Percentiles rank a stretch among this genome's conserved stretches.
These are phyloP conservation scores for Thermophis baileyi DNA, from an alignment of 2,113 vertebrate genomes.

Conservation along the genomic window DNA sequence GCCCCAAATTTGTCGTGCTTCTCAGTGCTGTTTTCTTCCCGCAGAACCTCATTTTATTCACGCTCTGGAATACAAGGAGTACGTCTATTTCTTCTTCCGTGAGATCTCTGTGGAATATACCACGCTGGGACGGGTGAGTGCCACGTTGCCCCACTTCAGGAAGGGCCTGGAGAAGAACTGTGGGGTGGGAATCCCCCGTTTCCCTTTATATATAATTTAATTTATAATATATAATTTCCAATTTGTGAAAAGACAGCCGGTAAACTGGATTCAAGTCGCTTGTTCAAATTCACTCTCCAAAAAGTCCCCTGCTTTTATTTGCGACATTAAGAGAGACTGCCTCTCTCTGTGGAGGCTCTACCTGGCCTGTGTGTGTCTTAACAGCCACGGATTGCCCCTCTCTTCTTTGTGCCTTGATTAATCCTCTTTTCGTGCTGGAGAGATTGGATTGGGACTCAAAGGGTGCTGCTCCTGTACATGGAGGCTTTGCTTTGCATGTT, in stretches of 20 bases:
- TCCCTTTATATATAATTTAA: too few species aligned
- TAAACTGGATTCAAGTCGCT: background rate
- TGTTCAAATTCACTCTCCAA: background rate
- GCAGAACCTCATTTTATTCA: slow-evolving; percentile 91
- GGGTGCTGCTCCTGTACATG: background rate
- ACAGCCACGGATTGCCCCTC: background rate
- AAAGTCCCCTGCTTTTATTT: background rate
- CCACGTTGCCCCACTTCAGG: rapidly evolving
- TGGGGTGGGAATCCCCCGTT: background rate
- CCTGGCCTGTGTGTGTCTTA: background rate
- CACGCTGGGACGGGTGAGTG: slow-evolving; percentile 85
- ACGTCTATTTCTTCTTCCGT: slow-evolving; percentile 94
- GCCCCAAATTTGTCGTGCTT: background rate
- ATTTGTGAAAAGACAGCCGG: background rate
- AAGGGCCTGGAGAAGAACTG: background rate
- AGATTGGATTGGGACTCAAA: background rate
- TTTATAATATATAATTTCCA: too few species aligned
- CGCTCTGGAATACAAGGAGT: slow-evolving; percentile 86
- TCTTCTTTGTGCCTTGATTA: background rate
- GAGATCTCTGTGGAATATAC: slow-evolving; percentile 93
- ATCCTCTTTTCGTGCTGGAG: background rate
- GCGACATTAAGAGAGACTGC: background rate
- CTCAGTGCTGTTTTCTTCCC: too few species aligned
- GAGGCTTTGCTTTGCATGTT: background rate
- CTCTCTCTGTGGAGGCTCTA: background rate